A percentile compares a stretch with the other conserved stretches of the same genome.
Evolutionary conservation across 2,797 vertebrate species (phyloP).

Genomic region (Crax fasciolata): DNA sequence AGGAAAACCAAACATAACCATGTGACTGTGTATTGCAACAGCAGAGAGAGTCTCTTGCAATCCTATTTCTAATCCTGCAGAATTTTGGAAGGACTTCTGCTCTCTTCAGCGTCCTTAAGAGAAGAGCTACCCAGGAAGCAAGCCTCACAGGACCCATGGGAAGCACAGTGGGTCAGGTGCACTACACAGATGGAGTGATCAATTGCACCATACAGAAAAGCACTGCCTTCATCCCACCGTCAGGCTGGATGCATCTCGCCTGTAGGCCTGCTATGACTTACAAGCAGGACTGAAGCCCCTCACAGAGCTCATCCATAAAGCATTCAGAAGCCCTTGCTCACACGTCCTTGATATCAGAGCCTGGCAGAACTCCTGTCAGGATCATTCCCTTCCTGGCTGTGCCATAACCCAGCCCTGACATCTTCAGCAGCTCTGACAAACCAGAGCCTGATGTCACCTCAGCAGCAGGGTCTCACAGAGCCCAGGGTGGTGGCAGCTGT

Average conservation of each 20-base stretch:
- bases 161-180: background rate
- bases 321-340: background rate
- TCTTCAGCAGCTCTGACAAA: background rate
- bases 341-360: background rate
- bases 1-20: background rate
- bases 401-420: background rate
- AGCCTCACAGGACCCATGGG: background rate
- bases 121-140: background rate
- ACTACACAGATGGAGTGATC: background rate
- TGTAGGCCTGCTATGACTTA: background rate
- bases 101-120: background rate
- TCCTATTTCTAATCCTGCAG: background rate
- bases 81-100: background rate
- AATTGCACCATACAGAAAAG: background rate
- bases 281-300: background rate
- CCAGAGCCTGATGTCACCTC: background rate
- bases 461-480: background rate
- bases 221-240: background rate
- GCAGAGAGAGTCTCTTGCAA: background rate
- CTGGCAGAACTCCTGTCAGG: background rate
- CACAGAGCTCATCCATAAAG: background rate
- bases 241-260: background rate
- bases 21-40: fast-evolving
- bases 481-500: fast-evolving
- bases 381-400: background rate